A percentile compares a stretch with the other conserved stretches of the same genome.
These are phyloP conservation scores for Idaea biselata DNA, from an alignment of 2,888 invertebrate genomes.

Conservation along the genomic window DNA sequence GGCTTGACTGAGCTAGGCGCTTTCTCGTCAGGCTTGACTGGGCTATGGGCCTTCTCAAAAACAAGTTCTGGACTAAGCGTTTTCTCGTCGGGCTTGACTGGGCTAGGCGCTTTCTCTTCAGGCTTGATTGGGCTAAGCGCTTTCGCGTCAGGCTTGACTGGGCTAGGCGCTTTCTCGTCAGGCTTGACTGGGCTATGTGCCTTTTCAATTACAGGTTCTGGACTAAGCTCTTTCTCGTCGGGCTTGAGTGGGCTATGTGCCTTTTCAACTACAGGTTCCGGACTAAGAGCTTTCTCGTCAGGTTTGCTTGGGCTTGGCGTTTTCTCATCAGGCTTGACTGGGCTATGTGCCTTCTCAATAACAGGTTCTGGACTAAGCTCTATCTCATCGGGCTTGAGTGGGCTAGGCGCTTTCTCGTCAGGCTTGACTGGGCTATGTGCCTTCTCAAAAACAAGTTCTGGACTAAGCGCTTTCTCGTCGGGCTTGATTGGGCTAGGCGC, in stretches of 20 bases:
- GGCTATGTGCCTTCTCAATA: conserved; percentile 11
- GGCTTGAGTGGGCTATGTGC: conserved; percentile 12
- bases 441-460: conserved; percentile 7
- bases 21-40: no score
- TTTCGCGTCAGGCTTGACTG: conserved; percentile 11
- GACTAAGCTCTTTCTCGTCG: conserved; percentile 17
- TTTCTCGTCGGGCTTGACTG: conserved; percentile 10
- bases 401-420: conserved; percentile 15
- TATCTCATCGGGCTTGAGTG: conserved; percentile 7
- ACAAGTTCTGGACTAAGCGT: conserved; percentile 20
- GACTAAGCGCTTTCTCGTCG: conserved; percentile 17
- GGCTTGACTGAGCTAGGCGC: no score
- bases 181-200: conserved; percentile 9
- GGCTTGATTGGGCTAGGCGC: conserved; percentile 17
- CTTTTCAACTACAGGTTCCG: conserved; percentile 5
- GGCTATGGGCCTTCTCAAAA: conserved; percentile 17
- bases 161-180: conserved; percentile 19
- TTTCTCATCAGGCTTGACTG: no score
- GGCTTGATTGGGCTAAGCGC: not conserved
- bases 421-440: conserved; percentile 8
- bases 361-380: conserved; percentile 7
- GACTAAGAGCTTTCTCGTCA: not conserved
- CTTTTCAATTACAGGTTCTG: conserved; percentile 1
- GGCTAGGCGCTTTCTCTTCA: not conserved
- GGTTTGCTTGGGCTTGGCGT: no score